These are phyloP conservation scores for Odocoileus hemionus DNA, from an alignment of 2,113 vertebrate species.

Conservation along the genomic window DNA sequence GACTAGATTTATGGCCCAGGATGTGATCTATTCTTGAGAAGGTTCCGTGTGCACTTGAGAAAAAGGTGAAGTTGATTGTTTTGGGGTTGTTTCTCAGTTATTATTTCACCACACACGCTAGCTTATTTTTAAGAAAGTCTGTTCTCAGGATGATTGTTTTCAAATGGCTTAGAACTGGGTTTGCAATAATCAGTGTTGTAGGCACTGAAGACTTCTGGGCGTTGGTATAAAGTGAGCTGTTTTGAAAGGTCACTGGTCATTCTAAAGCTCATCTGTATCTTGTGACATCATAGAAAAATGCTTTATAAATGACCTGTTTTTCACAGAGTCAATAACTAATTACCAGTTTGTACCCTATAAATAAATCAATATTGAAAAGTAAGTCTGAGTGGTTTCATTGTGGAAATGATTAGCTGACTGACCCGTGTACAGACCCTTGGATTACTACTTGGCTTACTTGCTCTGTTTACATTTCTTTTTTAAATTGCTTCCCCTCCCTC, in stretches of 20 bases:
- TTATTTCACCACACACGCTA: background rate
- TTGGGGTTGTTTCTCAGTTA: background rate
- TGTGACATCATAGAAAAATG: slow-evolving; percentile 19
- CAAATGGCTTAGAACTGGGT: background rate
- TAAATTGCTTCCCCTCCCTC: background rate
- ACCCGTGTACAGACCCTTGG: background rate
- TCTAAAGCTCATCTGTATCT: slow-evolving; percentile 2
- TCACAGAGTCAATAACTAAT: slow-evolving; percentile 65
- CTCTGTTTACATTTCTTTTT: background rate
- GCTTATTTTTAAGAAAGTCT: background rate
- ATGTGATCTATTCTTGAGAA: no score
- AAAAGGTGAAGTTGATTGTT: no score
- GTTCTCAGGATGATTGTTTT: background rate
- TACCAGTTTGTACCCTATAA: slow-evolving; percentile 37
- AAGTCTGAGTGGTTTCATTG: slow-evolving; percentile 41
- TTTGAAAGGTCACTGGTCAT: background rate
- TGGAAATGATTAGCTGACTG: background rate
- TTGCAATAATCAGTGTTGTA: background rate
- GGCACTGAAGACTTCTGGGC: background rate
- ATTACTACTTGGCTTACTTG: background rate
- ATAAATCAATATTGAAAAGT: slow-evolving; percentile 58
- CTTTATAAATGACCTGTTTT: slow-evolving; percentile 52
- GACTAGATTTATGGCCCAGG: no score
- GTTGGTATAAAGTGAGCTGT: background rate
- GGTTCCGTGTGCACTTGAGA: no score